Conservation (phyloP, 2,888 invertebrate species). For the Chymomyza procnemis region DNA sequence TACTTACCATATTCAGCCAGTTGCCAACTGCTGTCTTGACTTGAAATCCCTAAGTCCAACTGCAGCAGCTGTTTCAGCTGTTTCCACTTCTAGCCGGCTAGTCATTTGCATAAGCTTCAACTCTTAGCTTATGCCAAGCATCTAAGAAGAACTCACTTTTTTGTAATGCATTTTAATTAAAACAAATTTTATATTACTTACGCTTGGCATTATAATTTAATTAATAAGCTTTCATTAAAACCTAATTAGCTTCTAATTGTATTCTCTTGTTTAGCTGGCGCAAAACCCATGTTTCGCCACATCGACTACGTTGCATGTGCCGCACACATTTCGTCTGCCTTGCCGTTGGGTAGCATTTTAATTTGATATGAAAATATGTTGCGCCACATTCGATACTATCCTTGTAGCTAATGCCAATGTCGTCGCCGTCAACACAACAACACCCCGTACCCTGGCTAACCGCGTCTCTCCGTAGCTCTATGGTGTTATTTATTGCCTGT, state of each 20-base stretch:
- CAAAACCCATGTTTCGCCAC: neutral
- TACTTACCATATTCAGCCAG: constrained; percentile 1
- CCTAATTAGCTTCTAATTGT: constrained; percentile 68
- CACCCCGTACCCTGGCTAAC: constrained; percentile 2
- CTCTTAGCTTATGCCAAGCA: neutral
- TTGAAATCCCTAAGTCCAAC: neutral
- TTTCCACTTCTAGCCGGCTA: constrained; percentile 5
- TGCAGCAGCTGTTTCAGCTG: constrained; percentile 4
- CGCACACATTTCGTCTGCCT: constrained; percentile 23
- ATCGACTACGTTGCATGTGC: constrained; percentile 31
- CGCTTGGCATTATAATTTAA: constrained; percentile 63
- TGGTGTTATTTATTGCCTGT: constrained; percentile 3
- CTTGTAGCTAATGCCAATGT: neutral
- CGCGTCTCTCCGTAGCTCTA: neutral
- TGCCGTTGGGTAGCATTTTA: constrained; percentile 11
- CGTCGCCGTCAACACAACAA: neutral
- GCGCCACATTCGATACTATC: constrained; percentile 18
- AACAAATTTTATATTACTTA: constrained; percentile 59
- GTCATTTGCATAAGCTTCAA: neutral
- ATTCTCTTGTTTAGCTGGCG: constrained; percentile 27
- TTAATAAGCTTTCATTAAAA: constrained; percentile 67
- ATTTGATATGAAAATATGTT: constrained; percentile 36
- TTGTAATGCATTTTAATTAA: constrained; percentile 53
- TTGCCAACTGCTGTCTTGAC: neutral
- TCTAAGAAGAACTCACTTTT: neutral